These are phyloP conservation scores for Vanessa atalanta DNA, from an alignment of 1,140 invertebrate genomes.

Conservation along the genomic window DNA sequence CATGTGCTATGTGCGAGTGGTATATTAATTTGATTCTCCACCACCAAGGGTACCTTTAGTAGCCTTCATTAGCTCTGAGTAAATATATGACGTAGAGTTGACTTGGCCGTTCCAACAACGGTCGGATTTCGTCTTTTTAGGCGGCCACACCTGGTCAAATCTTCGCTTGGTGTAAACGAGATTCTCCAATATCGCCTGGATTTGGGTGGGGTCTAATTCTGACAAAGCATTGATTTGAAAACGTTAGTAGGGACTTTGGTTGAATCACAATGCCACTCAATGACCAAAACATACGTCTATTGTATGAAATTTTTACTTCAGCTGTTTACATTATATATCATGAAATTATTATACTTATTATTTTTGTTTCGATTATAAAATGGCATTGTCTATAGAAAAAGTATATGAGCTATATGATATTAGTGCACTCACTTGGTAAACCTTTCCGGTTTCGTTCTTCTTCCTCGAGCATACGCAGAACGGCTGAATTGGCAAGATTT, in stretches of 20 bases:
- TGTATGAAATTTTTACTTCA: no score
- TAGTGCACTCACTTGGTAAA: constrained; percentile 81
- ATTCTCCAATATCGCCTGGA: constrained; percentile 70
- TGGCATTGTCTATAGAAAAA: not conserved
- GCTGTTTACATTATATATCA: no score
- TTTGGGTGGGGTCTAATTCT: constrained; percentile 72
- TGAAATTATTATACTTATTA: no score
- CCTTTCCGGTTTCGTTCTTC: constrained; percentile 85
- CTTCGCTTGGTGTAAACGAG: constrained; percentile 60
- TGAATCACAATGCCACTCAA: constrained; percentile 8
- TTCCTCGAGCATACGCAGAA: constrained; percentile 89
- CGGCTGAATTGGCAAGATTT: constrained; percentile 90
- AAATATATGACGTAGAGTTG: constrained; percentile 61
- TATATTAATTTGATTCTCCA: constrained; percentile 14
- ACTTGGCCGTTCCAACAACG: constrained; percentile 65
- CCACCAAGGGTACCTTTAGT: constrained; percentile 63
- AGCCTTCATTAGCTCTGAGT: constrained; percentile 66
- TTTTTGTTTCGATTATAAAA: not conserved
- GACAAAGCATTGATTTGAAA: constrained; percentile 63
- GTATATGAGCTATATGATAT: not conserved
- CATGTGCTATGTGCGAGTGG: constrained; percentile 21
- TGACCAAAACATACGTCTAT: not conserved
- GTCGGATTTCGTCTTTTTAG: constrained; percentile 48
- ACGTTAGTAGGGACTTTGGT: constrained; percentile 60
- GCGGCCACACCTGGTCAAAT: constrained; percentile 71